Evolutionary conservation across 2,113 vertebrate genomes (phyloP).

Genomic region (Carassius carassius): DNA sequence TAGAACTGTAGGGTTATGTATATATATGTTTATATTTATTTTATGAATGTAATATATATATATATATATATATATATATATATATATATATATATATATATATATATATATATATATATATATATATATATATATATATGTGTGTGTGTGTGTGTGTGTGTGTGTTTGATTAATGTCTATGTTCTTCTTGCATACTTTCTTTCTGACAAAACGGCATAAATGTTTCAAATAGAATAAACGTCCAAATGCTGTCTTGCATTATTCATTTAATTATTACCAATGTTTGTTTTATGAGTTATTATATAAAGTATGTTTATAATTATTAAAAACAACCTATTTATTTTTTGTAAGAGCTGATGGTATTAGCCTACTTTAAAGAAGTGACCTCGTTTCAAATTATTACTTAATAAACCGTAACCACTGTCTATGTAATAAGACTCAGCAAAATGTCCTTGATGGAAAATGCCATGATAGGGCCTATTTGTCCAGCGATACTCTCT

Average conservation of each 20-base stretch:
- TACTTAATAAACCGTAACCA: neutral
- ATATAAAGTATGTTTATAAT: neutral
- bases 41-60: too few species aligned
- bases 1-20: too few species aligned
- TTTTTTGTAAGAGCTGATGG: neutral
- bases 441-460: conserved; percentile 23
- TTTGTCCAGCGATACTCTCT: neutral
- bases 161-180: neutral
- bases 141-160: too few species aligned
- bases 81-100: too few species aligned
- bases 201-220: neutral
- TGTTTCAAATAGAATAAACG: neutral
- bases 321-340: neutral
- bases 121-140: too few species aligned
- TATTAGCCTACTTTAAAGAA: conserved; percentile 10
- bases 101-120: too few species aligned
- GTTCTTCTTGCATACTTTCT: neutral
- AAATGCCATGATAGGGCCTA: conserved; percentile 6
- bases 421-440: neutral
- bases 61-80: too few species aligned
- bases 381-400: neutral
- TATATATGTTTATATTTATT: too few species aligned
- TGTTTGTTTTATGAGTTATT: too few species aligned
- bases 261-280: neutral
- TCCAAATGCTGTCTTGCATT: neutral